Conservation (phyloP, 2,797 vertebrate species). For the Onychomys arenicola region DNA sequence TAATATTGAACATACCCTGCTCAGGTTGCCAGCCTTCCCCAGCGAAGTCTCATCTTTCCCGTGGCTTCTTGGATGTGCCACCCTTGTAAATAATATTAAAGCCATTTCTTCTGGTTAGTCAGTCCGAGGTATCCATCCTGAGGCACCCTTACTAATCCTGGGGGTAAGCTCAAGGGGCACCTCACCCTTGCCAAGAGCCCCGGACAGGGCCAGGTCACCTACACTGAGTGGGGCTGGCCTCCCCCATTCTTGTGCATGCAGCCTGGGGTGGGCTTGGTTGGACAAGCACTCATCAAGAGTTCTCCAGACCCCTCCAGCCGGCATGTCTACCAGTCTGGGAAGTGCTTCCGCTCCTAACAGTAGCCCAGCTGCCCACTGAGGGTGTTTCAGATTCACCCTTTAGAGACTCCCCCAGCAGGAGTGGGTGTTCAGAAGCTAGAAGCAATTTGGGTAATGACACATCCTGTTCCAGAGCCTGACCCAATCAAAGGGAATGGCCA, state of each 20-base stretch:
- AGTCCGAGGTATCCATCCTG: not conserved
- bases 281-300: not conserved
- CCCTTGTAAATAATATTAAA: constrained; percentile 61
- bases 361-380: not conserved
- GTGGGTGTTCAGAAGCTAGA: constrained; percentile 36
- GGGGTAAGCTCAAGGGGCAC: not conserved
- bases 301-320: not conserved
- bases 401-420: constrained; percentile 10
- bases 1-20: constrained; percentile 68
- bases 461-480: constrained; percentile 15
- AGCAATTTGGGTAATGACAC: constrained; percentile 66
- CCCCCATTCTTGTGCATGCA: not conserved
- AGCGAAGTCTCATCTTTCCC: constrained; percentile 58
- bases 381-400: not conserved
- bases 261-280: not conserved
- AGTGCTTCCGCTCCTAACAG: not conserved
- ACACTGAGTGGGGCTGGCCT: not conserved
- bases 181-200: not conserved
- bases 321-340: not conserved
- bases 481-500: constrained; percentile 63
- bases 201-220: not conserved
- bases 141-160: not conserved
- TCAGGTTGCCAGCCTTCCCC: constrained; percentile 58
- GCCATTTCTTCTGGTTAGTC: constrained; percentile 20
- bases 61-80: constrained; percentile 27